phyloP scores from a whole-genome alignment of 2,113 vertebrate species.

The Melanerpes formicivorus region DNA sequence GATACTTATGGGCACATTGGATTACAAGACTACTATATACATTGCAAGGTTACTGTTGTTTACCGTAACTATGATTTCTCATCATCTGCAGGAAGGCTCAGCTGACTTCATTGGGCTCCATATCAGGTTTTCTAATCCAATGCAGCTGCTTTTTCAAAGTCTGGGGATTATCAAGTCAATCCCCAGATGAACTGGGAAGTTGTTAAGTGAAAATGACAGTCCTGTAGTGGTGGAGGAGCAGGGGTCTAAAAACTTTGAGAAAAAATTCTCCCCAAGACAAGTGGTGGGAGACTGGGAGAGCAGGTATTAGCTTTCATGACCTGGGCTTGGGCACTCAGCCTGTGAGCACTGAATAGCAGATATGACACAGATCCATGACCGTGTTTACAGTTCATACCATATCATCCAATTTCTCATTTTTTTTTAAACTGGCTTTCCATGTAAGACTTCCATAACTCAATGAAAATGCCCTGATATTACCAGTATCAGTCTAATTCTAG shows the following conservation, averaged over 20 bases:
- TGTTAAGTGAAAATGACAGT: conserved; percentile 46
- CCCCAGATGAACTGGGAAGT: conserved; percentile 43
- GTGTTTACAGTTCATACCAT: neutral
- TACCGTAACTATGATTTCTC: conserved; percentile 17
- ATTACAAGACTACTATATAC: neutral
- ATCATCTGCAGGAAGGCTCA: conserved; percentile 23
- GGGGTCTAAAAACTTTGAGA: neutral
- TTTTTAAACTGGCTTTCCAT: neutral
- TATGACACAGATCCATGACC: neutral
- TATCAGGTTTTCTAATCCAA: conserved; percentile 63
- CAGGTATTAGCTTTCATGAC: neutral
- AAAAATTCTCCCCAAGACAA: neutral
- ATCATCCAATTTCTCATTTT: neutral
- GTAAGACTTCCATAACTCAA: neutral
- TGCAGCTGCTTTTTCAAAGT: conserved; percentile 65
- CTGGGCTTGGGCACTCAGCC: neutral
- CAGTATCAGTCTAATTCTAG: neutral
- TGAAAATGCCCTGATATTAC: neutral
- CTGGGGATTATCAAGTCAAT: conserved; percentile 59
- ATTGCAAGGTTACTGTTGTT: neutral
- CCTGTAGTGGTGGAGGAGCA: neutral
- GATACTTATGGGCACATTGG: neutral
- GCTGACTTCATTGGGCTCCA: conserved; percentile 49
- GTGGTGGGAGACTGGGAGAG: neutral
- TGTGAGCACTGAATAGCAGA: neutral